phyloP scores from a whole-genome alignment of 2,113 vertebrate genomes.

The Gallinago jamesoni region DNA sequence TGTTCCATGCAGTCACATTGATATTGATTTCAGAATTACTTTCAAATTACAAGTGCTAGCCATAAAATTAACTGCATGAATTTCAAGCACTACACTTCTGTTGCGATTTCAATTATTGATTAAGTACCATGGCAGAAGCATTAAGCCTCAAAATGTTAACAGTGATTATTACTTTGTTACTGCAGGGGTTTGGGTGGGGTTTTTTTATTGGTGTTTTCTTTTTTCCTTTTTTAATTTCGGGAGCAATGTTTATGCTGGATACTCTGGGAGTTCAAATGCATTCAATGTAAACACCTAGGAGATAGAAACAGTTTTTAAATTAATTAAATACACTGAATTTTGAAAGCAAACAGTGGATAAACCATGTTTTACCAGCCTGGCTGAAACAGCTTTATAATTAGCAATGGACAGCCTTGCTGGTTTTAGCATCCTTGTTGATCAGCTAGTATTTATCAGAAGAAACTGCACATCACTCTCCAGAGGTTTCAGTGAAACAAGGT shows the following conservation, averaged over 20 bases:
- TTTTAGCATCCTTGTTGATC: neutral
- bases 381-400: neutral
- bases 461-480: neutral
- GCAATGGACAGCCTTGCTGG: neutral
- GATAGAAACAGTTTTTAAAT: neutral
- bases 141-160: slow-evolving; percentile 25
- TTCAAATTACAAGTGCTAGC: slow-evolving; percentile 59
- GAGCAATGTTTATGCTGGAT: neutral
- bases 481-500: neutral
- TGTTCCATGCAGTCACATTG: neutral
- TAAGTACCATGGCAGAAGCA: slow-evolving; percentile 22
- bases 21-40: slow-evolving; percentile 61
- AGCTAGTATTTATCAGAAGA: neutral
- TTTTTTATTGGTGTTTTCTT: neutral
- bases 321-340: neutral
- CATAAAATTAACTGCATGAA: slow-evolving; percentile 59
- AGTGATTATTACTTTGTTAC: neutral
- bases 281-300: neutral
- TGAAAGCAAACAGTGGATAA: neutral
- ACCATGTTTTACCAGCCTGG: neutral
- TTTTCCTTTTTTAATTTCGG: neutral
- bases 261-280: neutral
- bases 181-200: neutral
- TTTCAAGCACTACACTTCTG: slow-evolving; percentile 49
- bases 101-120: slow-evolving; percentile 55